These are phyloP conservation scores for Tragelaphus strepsiceros DNA, from an alignment of 2,113 vertebrate species.

Conservation along the genomic window DNA sequence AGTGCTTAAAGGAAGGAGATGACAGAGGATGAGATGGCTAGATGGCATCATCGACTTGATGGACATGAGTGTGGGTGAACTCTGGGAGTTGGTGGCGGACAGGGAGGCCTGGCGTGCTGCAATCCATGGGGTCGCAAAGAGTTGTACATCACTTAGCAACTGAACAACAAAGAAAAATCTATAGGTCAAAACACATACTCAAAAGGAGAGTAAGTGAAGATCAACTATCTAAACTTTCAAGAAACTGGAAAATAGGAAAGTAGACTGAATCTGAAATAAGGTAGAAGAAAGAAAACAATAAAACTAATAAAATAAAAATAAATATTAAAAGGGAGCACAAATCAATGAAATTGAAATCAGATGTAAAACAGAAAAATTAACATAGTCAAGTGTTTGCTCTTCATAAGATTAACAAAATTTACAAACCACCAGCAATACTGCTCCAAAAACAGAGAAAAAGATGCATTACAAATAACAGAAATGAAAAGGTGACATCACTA, in stretches of 20 bases:
- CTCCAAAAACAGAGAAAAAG: not conserved
- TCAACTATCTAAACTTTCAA: not conserved
- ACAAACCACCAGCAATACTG: not conserved
- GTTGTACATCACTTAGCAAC: not conserved
- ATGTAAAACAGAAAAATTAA: not conserved
- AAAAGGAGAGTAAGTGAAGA: not conserved
- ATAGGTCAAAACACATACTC: not conserved
- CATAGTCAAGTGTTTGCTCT: not conserved
- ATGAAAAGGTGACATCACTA: not conserved
- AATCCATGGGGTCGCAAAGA: not conserved
- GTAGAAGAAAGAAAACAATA: not conserved
- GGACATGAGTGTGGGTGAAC: too few relatives aligned
- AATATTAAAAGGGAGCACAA: not conserved
- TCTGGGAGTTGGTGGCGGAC: too few relatives aligned
- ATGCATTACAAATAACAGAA: too few relatives aligned
- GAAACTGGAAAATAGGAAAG: not conserved
- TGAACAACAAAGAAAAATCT: not conserved
- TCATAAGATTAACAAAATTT: not conserved
- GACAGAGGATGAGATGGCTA: too few relatives aligned
- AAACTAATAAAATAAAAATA: not conserved
- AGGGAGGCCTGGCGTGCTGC: not conserved
- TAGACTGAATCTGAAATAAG: not conserved
- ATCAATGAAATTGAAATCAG: not conserved
- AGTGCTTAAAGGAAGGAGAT: not conserved
- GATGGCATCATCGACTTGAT: too few relatives aligned